Conservation (phyloP, 2,797 vertebrate species). For the Bufotes viridis region DNA sequence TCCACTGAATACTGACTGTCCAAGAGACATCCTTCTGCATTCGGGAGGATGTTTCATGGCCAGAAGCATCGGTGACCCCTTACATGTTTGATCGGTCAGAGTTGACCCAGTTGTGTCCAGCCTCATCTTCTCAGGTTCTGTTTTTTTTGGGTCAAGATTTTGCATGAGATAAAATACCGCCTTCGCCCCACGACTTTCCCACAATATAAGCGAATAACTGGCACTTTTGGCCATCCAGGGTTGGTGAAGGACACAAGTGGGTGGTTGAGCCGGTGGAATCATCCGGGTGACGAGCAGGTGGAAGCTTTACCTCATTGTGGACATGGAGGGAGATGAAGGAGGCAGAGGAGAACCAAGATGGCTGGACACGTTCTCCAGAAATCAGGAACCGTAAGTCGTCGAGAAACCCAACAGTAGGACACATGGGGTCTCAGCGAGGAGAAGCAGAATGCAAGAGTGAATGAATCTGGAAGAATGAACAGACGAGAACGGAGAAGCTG, state of each 20-base stretch:
- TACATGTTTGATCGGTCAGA: background rate
- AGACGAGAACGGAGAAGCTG: background rate
- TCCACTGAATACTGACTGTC: background rate
- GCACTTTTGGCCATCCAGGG: too few species aligned
- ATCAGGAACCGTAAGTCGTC: background rate
- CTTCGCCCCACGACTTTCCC: too few species aligned
- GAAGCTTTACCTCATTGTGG: too few species aligned
- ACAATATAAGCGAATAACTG: too few species aligned
- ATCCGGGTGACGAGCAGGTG: too few species aligned
- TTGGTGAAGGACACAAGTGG: too few species aligned
- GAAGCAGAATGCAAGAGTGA: background rate
- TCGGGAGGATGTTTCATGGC: background rate
- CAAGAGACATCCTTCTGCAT: background rate
- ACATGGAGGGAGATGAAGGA: background rate
- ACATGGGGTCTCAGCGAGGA: too few species aligned
- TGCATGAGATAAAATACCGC: too few species aligned
- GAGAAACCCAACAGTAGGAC: background rate
- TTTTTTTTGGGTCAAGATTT: background rate
- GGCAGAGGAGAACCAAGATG: background rate
- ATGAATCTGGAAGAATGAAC: background rate
- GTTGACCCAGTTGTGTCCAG: background rate
- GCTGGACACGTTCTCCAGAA: background rate
- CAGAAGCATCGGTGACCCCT: background rate
- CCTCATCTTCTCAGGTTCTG: background rate
- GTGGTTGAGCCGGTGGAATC: too few species aligned